phyloP scores from a whole-genome alignment of 2,113 vertebrate species.

The Polypterus senegalus region DNA sequence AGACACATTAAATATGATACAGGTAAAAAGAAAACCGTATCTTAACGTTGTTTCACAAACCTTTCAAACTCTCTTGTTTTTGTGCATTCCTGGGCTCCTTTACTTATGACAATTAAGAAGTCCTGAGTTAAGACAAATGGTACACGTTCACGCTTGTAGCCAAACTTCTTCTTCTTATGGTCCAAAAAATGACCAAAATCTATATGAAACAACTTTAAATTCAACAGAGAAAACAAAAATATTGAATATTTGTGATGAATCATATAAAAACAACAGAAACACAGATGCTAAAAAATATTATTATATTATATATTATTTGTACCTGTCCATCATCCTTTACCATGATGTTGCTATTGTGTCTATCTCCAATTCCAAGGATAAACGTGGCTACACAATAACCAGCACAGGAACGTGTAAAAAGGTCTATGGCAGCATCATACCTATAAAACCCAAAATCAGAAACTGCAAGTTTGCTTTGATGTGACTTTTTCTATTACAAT shows the following conservation, averaged over 20 bases:
- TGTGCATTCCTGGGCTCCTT: constrained; percentile 91
- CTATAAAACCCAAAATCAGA: constrained; percentile 34
- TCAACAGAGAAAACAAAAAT: constrained; percentile 21
- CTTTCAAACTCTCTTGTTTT: constrained; percentile 97
- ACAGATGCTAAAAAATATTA: not conserved
- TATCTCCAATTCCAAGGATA: constrained; percentile 91
- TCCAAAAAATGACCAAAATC: constrained; percentile 97
- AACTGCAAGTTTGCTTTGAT: not conserved
- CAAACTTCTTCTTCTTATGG: constrained; percentile 98
- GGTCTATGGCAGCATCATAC: constrained; percentile 91
- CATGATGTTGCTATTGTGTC: constrained; percentile 98
- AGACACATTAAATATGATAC: no score
- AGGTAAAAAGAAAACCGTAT: no score
- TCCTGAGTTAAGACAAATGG: constrained; percentile 96
- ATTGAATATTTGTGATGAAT: not conserved
- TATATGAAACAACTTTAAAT: constrained; percentile 87
- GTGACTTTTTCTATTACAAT: no score
- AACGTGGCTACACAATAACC: constrained; percentile 97
- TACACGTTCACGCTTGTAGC: constrained; percentile 92
- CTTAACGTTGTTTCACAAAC: constrained; percentile 34
- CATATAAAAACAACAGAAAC: not conserved
- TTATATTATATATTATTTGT: constrained; percentile 18
- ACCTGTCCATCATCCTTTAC: constrained; percentile 97
- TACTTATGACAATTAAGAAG: constrained; percentile 95
- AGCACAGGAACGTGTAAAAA: constrained; percentile 92